phyloP scores from a whole-genome alignment of 2,888 invertebrate genomes.

The Chaitophorus viminalis region DNA sequence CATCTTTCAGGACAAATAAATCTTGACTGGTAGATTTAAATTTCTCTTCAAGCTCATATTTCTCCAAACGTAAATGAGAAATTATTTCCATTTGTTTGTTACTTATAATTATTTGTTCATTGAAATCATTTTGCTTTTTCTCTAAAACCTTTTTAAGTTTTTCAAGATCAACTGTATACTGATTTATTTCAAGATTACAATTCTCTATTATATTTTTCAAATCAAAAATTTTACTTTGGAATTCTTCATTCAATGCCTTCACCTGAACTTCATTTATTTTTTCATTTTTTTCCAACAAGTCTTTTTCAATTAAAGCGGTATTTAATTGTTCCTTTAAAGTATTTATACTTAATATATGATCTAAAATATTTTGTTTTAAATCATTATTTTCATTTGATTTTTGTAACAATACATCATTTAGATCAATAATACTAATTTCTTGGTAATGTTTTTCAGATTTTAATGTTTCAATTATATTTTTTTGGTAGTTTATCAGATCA shows the following conservation, averaged over 20 bases:
- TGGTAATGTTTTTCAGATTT: constrained; percentile 18
- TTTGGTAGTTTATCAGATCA: constrained; percentile 8
- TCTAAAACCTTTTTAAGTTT: constrained; percentile 29
- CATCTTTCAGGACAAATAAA: constrained; percentile 1
- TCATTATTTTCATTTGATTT: constrained; percentile 24
- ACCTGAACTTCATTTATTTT: background rate
- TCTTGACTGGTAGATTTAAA: background rate
- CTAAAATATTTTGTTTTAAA: background rate
- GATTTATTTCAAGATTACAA: constrained; percentile 3
- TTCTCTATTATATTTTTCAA: background rate
- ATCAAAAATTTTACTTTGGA: constrained; percentile 8
- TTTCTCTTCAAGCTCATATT: constrained; percentile 19
- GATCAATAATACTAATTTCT: constrained; percentile 16
- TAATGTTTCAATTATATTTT: constrained; percentile 37
- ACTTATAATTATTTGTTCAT: background rate
- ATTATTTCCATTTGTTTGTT: constrained; percentile 36
- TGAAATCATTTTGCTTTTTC: constrained; percentile 46
- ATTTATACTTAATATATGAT: constrained; percentile 4
- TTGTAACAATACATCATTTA: background rate
- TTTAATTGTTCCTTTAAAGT: constrained; percentile 17
- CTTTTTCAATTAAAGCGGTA: constrained; percentile 1
- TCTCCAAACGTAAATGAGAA: constrained; percentile 21
- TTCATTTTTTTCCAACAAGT: constrained; percentile 7
- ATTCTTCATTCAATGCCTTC: constrained; percentile 17
- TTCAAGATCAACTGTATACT: background rate